phyloP scores from a whole-genome alignment of 2,797 vertebrate species.

The Xenentodon cancila region DNA sequence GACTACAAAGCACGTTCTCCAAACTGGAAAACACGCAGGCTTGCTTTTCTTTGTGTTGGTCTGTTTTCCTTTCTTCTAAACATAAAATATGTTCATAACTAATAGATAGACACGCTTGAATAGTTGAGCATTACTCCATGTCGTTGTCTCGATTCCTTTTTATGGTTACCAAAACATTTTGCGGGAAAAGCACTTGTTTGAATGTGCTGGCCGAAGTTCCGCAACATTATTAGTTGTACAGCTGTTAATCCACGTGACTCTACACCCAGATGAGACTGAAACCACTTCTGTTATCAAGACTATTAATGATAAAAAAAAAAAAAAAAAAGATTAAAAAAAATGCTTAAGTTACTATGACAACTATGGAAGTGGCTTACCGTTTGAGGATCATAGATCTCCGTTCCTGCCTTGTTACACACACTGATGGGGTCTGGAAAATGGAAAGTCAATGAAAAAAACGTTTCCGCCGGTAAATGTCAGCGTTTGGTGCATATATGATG shows the following conservation, averaged over 20 bases:
- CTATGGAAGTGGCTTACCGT: conserved; percentile 70
- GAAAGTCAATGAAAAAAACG: conserved; percentile 14
- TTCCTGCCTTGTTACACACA: conserved; percentile 86
- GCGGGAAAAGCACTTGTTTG: conserved; percentile 51
- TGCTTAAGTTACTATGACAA: conserved; percentile 1
- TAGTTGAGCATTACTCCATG: conserved; percentile 5
- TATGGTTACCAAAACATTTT: conserved; percentile 56
- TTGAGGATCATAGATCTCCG: conserved; percentile 65
- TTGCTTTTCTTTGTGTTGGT: not conserved
- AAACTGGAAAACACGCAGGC: conserved; percentile 5
- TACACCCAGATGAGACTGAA: conserved; percentile 38
- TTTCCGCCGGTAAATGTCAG: not conserved
- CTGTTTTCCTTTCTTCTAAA: conserved; percentile 10
- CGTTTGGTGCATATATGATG: not conserved
- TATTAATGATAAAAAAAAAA: not conserved
- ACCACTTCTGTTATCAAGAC: conserved; percentile 15
- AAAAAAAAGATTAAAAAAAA: conserved; percentile 19
- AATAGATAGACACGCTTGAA: conserved; percentile 19
- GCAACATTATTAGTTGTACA: conserved; percentile 36
- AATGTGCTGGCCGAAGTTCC: conserved; percentile 17
- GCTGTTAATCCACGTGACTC: conserved; percentile 12
- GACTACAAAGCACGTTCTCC: conserved; percentile 12
- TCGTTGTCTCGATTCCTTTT: conserved; percentile 51
- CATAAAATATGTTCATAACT: conserved; percentile 15
- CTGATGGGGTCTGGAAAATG: conserved; percentile 64